Conservation (phyloP, 1,140 invertebrate species). For the Teleogryllus occipitalis region DNA sequence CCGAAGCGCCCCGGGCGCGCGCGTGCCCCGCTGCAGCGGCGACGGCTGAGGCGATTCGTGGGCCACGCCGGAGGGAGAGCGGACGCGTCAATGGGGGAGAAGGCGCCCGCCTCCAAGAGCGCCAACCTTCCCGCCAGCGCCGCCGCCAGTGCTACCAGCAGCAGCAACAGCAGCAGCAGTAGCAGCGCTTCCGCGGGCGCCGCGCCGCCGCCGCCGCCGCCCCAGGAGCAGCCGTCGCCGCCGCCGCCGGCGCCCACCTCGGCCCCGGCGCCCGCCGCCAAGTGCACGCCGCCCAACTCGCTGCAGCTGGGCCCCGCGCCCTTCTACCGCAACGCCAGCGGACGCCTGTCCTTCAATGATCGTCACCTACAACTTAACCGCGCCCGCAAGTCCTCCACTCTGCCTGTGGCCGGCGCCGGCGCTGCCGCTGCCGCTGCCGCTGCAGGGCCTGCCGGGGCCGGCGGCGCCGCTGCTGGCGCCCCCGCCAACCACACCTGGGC, state of each 20-base stretch:
- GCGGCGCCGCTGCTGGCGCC: neutral
- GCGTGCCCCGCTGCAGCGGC: neutral
- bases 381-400: neutral
- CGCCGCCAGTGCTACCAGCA: neutral
- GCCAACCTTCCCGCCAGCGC: neutral
- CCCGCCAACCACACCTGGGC: neutral
- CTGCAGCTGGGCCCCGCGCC: slow-evolving; percentile 13
- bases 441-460: neutral
- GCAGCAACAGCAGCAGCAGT: neutral
- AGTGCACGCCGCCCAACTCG: neutral
- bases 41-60: neutral
- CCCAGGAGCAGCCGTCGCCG: neutral
- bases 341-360: slow-evolving; percentile 19
- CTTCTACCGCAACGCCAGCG: slow-evolving; percentile 19
- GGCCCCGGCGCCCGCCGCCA: neutral
- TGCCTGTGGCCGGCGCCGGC: neutral
- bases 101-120: neutral
- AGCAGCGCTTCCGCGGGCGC: too few relatives aligned
- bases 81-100: neutral
- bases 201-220: neutral
- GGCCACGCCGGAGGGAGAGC: neutral
- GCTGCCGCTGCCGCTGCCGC: neutral
- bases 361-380: slow-evolving; percentile 14
- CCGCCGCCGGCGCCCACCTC: neutral
- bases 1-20: neutral